Conservation (phyloP, 2,797 vertebrate genomes). For the Semaprochilodus insignis region DNA sequence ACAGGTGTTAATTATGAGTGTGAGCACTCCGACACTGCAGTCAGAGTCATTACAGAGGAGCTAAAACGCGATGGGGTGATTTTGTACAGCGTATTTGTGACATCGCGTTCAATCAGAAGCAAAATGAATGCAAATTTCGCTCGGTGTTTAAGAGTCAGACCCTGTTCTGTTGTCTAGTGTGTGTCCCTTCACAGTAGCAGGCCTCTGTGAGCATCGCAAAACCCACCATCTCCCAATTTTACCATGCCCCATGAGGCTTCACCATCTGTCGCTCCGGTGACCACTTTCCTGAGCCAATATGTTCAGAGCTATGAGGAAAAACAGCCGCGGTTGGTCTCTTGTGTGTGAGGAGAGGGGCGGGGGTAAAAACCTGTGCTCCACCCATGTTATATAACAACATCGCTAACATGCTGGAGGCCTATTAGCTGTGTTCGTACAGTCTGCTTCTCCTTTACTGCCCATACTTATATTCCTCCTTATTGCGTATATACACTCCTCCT, state of each 20-base stretch:
- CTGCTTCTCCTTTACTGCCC: no score
- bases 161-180: conserved; percentile 16
- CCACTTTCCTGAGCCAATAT: conserved; percentile 76
- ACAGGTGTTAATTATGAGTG: conserved; percentile 21
- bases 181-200: conserved; percentile 37
- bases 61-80: conserved; percentile 7
- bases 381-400: conserved; percentile 34
- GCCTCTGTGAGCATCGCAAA: conserved; percentile 63
- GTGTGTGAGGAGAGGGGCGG: not conserved
- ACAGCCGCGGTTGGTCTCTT: conserved; percentile 50
- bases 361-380: conserved; percentile 17
- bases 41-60: not conserved
- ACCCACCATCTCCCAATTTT: conserved; percentile 71
- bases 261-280: conserved; percentile 81
- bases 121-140: conserved; percentile 6
- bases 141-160: conserved; percentile 12
- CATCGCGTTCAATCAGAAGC: conserved; percentile 4
- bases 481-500: no score
- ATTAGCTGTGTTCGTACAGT: not conserved
- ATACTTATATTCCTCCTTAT: no score
- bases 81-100: not conserved
- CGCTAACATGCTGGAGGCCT: not conserved
- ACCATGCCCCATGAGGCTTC: conserved; percentile 81
- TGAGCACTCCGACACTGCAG: not conserved
- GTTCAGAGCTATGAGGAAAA: conserved; percentile 80